Conservation (phyloP, 2,113 vertebrate species). For the Poicephalus gulielmi region DNA sequence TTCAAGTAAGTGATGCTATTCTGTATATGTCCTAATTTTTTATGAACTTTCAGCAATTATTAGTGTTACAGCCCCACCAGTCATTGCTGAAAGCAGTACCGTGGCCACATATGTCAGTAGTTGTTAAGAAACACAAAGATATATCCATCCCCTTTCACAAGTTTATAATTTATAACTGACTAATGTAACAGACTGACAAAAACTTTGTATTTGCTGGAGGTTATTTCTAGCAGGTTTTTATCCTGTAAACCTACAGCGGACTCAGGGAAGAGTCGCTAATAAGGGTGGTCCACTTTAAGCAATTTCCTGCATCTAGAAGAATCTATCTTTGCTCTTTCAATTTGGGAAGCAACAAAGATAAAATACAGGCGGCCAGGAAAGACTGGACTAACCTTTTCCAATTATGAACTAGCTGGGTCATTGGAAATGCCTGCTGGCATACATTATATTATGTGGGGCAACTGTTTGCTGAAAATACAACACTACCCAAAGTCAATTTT, state of each 20-base stretch:
- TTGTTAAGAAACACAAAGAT: background rate
- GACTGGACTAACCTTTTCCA: constrained; percentile 10
- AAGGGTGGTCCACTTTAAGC: background rate
- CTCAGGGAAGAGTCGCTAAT: background rate
- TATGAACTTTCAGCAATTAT: background rate
- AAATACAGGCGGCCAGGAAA: constrained; percentile 4
- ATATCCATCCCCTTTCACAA: background rate
- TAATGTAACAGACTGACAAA: background rate
- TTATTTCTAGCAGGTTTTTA: background rate
- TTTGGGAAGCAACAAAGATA: constrained; percentile 10
- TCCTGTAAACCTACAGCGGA: background rate
- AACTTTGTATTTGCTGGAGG: background rate
- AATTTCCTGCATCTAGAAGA: background rate
- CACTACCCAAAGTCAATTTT: background rate
- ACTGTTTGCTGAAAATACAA: background rate
- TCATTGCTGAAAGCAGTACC: background rate
- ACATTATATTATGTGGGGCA: background rate
- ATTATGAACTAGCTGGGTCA: background rate
- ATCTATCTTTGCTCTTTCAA: constrained; percentile 12
- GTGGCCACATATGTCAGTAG: background rate
- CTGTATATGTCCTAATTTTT: background rate
- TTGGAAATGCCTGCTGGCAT: background rate
- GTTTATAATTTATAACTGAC: background rate
- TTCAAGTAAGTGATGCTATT: background rate
- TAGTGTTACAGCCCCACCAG: background rate